A percentile compares a stretch with the other conserved stretches of the same genome.
Evolutionary conservation across 2,888 invertebrate species (phyloP).

Genomic region (Heteromyza rotundicornis): DNA sequence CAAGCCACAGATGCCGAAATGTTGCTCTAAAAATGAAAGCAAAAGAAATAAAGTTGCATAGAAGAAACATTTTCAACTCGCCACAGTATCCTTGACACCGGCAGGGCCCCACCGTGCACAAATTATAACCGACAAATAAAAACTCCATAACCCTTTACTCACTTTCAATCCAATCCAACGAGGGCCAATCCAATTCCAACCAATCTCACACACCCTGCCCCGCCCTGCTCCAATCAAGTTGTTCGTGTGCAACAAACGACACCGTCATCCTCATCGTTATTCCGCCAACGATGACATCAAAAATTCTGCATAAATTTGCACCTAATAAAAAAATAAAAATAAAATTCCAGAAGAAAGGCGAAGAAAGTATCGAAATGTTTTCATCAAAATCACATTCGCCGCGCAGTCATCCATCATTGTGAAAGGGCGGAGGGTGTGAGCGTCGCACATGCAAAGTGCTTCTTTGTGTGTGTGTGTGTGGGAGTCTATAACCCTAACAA

Average conservation of each 20-base stretch:
- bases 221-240: background rate
- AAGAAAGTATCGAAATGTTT: conserved; percentile 56
- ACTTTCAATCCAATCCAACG: too few relatives aligned
- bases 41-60: background rate
- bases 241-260: background rate
- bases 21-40: background rate
- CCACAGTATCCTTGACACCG: background rate
- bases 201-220: background rate
- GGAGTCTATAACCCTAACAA: background rate
- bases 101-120: background rate
- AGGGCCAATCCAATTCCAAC: too few relatives aligned
- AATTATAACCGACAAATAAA: too few relatives aligned
- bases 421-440: background rate
- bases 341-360: too few relatives aligned
- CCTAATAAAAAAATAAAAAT: conserved; percentile 56
- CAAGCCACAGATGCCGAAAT: too few relatives aligned
- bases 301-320: conserved; percentile 59
- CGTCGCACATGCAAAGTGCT: background rate
- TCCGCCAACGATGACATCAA: conserved; percentile 49
- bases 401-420: conserved; percentile 31
- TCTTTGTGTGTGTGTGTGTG: background rate
- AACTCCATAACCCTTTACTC: too few relatives aligned
- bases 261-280: background rate
- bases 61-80: background rate
- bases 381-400: conserved; percentile 48